Percentiles rank a stretch among this genome's conserved stretches.
Conservation (phyloP, 2,888 invertebrate species). For the Trissonchulus latispiculum region DNA sequence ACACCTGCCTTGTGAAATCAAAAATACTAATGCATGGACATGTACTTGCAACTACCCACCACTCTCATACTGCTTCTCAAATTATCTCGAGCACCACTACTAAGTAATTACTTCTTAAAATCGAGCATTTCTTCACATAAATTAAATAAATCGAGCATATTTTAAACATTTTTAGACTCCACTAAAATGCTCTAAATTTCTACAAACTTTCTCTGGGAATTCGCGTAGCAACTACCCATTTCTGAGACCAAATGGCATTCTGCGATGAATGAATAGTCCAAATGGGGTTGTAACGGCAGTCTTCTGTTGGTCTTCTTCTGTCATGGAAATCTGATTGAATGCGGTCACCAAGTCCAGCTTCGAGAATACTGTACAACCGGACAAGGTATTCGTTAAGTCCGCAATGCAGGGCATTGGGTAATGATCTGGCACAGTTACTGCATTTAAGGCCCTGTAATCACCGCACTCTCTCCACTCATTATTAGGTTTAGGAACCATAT, state of each 20-base stretch:
- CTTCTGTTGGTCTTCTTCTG: neutral
- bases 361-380: conserved; percentile 9
- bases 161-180: no score
- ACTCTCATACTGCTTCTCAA: no score
- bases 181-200: no score
- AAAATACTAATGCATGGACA: no score
- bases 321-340: neutral
- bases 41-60: no score
- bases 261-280: conserved; percentile 25
- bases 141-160: no score
- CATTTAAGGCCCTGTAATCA: neutral
- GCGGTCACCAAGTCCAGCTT: conserved; percentile 7
- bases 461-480: conserved; percentile 1
- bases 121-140: no score
- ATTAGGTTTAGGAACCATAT: conserved; percentile 5
- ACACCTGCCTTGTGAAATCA: no score
- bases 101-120: no score
- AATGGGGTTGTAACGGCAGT: conserved; percentile 9
- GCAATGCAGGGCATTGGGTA: conserved; percentile 5
- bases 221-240: no score
- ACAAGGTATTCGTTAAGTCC: conserved; percentile 1
- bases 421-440: conserved; percentile 5
- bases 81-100: no score
- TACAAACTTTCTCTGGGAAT: no score
- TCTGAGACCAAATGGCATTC: conserved; percentile 28